Evolutionary conservation across 2,888 invertebrate species (phyloP).

Genomic region (Papilio demoleus): DNA sequence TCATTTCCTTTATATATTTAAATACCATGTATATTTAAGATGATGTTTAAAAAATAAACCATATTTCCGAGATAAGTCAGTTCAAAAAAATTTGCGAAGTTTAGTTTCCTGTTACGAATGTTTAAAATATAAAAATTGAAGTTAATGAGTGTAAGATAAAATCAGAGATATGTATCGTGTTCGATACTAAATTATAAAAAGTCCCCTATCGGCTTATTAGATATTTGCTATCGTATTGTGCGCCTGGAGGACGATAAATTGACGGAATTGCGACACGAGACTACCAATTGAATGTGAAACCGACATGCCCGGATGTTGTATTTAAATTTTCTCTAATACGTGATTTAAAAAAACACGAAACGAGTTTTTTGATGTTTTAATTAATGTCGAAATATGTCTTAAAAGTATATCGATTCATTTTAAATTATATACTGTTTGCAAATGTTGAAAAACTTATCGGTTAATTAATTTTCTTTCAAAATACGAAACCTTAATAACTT

Average conservation of each 20-base stretch:
- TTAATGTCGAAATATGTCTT: too few relatives aligned
- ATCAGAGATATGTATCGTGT: conserved; percentile 38
- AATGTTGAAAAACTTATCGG: background rate
- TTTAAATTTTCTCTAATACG: conserved; percentile 8
- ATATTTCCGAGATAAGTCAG: background rate
- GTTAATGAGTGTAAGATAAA: conserved; percentile 29
- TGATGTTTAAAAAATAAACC: background rate
- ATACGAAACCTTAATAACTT: too few relatives aligned
- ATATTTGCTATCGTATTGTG: conserved; percentile 52
- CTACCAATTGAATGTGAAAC: conserved; percentile 67
- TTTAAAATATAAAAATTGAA: conserved; percentile 32
- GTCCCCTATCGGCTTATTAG: conserved; percentile 42
- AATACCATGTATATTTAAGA: background rate
- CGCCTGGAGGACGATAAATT: conserved; percentile 68
- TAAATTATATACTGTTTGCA: background rate
- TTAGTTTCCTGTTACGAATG: background rate
- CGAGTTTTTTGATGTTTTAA: background rate
- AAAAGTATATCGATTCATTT: too few relatives aligned
- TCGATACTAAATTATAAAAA: conserved; percentile 39
- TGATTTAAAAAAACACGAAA: background rate
- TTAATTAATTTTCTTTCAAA: too few relatives aligned
- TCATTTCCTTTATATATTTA: too few relatives aligned
- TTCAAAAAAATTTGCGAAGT: conserved; percentile 1
- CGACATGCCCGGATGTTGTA: conserved; percentile 33
- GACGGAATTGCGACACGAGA: conserved; percentile 52